phyloP scores from a whole-genome alignment of 2,888 invertebrate species.

The Colostygia pectinataria region DNA sequence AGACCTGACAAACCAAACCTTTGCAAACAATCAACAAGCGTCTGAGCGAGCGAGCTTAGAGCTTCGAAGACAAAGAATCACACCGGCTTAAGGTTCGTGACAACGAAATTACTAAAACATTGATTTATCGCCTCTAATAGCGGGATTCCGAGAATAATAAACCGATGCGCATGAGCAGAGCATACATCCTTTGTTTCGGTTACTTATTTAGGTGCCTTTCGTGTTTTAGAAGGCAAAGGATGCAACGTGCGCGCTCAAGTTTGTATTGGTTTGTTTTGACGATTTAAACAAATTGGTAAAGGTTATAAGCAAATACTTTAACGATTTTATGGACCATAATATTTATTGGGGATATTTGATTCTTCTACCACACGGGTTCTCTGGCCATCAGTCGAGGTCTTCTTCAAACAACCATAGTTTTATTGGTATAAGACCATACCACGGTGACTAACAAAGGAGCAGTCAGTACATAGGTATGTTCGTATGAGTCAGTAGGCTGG shows the following conservation, averaged over 20 bases:
- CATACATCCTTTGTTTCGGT: constrained; percentile 13
- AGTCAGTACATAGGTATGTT: no score
- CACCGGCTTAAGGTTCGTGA: constrained; percentile 6
- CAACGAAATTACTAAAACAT: constrained; percentile 17
- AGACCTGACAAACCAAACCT: background rate
- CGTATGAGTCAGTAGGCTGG: no score
- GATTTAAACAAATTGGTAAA: background rate
- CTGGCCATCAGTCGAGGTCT: no score
- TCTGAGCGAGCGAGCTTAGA: no score
- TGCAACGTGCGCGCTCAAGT: constrained; percentile 6
- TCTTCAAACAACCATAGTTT: no score
- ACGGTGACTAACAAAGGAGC: no score
- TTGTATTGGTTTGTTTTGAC: constrained; percentile 19
- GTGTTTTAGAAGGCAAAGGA: constrained; percentile 10
- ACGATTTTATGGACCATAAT: no score
- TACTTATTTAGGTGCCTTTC: constrained; percentile 15
- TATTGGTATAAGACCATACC: no score
- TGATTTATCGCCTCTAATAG: constrained; percentile 18
- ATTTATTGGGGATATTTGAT: no score
- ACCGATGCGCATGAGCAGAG: constrained; percentile 29
- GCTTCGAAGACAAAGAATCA: constrained; percentile 8
- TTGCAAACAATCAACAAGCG: constrained; percentile 5
- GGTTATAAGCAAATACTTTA: no score
- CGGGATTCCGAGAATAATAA: constrained; percentile 45
- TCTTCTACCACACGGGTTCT: no score